Conservation (phyloP, 2,888 invertebrate genomes). For the Drosophila putrida region DNA sequence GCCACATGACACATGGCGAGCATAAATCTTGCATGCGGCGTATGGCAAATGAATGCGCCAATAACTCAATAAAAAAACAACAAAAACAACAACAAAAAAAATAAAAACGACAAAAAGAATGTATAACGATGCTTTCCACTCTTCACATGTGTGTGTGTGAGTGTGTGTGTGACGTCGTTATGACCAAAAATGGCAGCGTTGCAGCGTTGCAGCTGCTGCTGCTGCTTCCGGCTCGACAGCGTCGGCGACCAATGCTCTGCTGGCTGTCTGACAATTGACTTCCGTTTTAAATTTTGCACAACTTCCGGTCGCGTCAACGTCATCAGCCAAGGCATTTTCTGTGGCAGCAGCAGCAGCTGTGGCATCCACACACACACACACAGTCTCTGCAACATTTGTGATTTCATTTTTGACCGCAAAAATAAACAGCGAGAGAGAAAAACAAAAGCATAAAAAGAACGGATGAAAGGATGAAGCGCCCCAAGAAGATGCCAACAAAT, state of each 20-base stretch:
- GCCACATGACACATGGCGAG: conserved; percentile 77
- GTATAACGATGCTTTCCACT: conserved; percentile 7
- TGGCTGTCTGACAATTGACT: conserved; percentile 76
- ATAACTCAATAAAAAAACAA: conserved; percentile 78
- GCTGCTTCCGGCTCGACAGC: conserved; percentile 70
- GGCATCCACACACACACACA: conserved; percentile 10
- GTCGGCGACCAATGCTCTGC: conserved; percentile 65
- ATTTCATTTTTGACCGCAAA: conserved; percentile 29
- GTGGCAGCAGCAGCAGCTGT: background rate
- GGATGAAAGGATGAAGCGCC: background rate
- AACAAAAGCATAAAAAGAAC: background rate
- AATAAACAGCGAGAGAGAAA: background rate
- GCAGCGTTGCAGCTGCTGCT: conserved; percentile 56
- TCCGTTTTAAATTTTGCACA: conserved; percentile 78
- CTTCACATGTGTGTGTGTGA: background rate
- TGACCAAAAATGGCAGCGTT: conserved; percentile 49
- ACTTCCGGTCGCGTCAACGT: conserved; percentile 66
- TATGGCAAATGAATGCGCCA: conserved; percentile 80
- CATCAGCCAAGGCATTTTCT: conserved; percentile 18
- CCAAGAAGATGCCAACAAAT: conserved; percentile 27
- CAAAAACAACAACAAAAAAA: conserved; percentile 41
- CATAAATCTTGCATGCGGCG: conserved; percentile 77
- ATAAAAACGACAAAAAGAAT: conserved; percentile 5
- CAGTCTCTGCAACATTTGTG: conserved; percentile 17
- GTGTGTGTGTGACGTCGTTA: conserved; percentile 40